Evolutionary conservation across 1,140 invertebrate genomes (phyloP).

Genomic region (Drosophila varians): DNA sequence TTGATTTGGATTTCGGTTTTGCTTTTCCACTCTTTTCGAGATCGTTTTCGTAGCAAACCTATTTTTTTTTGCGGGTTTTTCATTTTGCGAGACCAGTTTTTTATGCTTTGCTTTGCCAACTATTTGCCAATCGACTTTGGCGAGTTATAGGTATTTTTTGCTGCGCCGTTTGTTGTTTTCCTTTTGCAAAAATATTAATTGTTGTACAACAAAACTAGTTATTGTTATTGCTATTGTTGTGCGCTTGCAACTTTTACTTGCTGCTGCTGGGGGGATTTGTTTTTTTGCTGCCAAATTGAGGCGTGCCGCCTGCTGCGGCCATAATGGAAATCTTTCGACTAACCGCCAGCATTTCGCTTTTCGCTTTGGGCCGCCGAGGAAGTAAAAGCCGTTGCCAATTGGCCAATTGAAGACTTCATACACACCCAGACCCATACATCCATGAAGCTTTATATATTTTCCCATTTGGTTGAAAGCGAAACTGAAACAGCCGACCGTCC

Average conservation of each 20-base stretch:
- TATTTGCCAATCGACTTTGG: slow-evolving; percentile 67
- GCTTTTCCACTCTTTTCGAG: slow-evolving; percentile 62
- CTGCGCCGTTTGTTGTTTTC: slow-evolving; percentile 37
- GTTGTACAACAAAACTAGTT: slow-evolving; percentile 75
- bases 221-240: slow-evolving; percentile 60
- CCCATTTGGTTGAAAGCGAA: slow-evolving; percentile 33
- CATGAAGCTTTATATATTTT: background rate
- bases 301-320: slow-evolving; percentile 66
- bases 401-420: slow-evolving; percentile 16
- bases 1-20: slow-evolving; percentile 32
- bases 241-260: slow-evolving; percentile 70
- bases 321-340: slow-evolving; percentile 61
- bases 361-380: slow-evolving; percentile 45
- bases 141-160: slow-evolving; percentile 53
- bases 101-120: slow-evolving; percentile 50
- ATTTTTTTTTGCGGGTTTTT: slow-evolving; percentile 77
- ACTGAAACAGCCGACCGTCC: slow-evolving; percentile 16
- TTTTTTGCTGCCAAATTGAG: slow-evolving; percentile 57
- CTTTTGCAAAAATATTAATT: slow-evolving; percentile 73
- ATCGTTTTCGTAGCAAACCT: slow-evolving; percentile 51
- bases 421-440: background rate
- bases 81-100: slow-evolving; percentile 74
- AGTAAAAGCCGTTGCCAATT: slow-evolving; percentile 61
- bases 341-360: slow-evolving; percentile 20
- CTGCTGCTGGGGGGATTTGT: slow-evolving; percentile 7